Base-by-base conservation (phyloP, 2,113 vertebrate species). In the Haplochromis vanheusdeni region DNA sequence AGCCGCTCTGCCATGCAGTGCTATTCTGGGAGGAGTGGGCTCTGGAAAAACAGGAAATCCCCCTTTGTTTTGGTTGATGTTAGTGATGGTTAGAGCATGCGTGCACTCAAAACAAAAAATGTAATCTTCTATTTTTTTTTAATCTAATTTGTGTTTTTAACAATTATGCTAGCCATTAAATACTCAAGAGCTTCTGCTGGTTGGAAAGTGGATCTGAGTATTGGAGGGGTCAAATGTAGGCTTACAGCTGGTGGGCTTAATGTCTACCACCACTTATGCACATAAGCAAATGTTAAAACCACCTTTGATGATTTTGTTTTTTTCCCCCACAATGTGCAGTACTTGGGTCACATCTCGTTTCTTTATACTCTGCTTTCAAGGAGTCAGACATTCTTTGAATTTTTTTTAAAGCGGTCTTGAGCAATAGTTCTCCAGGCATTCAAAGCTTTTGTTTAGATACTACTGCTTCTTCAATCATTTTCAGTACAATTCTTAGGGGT, bases 11-110 rank as follows among this genome's bases (percentile, higher is more conserved):
- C 89, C 87, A 88, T 87, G 91, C 86, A 51, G n/a, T 3, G 90
- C 95, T 95, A 95, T 95, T 95, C 89, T 92, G 55, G 88, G 94
- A 93, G 35, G 23, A 93, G 91, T 87, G 91, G 93, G 91, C 85
- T 89, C 51, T 88, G 91, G 89, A 92, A 96, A 94, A 96, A 96
- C 94, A 94, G 95, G 94, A 96, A 94, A 93, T 93, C 88, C 93
- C 92, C 82, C 86, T 91, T 90, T 95, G 93, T 94, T 92, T 94
- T 85, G 55, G 58, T 87, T 87, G 81, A 54, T 87, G 62, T 81
- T 88, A 42, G 51, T 60, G 55, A 70, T 89, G 88, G 68, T 81
- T 80, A 84, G 79, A 56, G 70, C 60, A 73, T 49, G 73, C 7
- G 17, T n/a, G 28, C 28, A 31, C 45, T 60, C 54, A 33, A 58